Percentiles rank a stretch among this genome's conserved stretches.
Evolutionary conservation across 2,888 invertebrate species (phyloP).

Genomic region (Oscheius onirici): DNA sequence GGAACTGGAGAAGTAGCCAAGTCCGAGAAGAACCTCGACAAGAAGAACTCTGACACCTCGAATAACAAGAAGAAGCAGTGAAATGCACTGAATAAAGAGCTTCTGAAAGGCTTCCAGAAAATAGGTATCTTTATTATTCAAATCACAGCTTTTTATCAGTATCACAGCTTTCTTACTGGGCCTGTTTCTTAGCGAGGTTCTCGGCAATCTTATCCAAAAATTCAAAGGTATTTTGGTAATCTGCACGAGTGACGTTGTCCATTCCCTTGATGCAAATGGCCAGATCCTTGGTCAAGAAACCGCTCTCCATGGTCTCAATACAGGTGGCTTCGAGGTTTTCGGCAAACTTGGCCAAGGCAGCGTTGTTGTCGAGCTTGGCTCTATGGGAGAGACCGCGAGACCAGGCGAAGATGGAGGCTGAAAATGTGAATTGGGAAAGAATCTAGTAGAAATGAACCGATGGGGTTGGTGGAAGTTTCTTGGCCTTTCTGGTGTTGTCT

Average conservation of each 20-base stretch:
- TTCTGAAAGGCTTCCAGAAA: no score
- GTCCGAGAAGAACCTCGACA: neutral
- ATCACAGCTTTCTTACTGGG: conserved; percentile 10
- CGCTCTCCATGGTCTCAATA: conserved; percentile 91
- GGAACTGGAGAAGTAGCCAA: neutral
- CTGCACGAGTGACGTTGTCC: conserved; percentile 78
- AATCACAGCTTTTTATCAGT: conserved; percentile 31
- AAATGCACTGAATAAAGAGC: no score
- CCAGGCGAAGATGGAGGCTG: conserved; percentile 97
- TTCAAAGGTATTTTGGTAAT: conserved; percentile 95
- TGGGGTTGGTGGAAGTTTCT: conserved; percentile 98
- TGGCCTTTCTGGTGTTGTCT: conserved; percentile 80
- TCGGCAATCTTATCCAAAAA: conserved; percentile 94
- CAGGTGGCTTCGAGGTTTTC: conserved; percentile 83
- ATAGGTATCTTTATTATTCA: no score
- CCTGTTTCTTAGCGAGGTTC: conserved; percentile 77
- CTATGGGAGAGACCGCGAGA: conserved; percentile 90
- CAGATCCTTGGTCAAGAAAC: conserved; percentile 96
- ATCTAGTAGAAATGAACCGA: conserved; percentile 76
- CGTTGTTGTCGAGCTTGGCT: conserved; percentile 90
- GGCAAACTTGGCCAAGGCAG: conserved; percentile 80
- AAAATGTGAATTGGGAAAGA: conserved; percentile 36
- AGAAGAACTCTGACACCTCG: neutral
- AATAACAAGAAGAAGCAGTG: neutral
- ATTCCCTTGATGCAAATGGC: conserved; percentile 95